These are phyloP conservation scores for Pogona vitticeps DNA, from an alignment of 2,113 vertebrate species.

Conservation along the genomic window DNA sequence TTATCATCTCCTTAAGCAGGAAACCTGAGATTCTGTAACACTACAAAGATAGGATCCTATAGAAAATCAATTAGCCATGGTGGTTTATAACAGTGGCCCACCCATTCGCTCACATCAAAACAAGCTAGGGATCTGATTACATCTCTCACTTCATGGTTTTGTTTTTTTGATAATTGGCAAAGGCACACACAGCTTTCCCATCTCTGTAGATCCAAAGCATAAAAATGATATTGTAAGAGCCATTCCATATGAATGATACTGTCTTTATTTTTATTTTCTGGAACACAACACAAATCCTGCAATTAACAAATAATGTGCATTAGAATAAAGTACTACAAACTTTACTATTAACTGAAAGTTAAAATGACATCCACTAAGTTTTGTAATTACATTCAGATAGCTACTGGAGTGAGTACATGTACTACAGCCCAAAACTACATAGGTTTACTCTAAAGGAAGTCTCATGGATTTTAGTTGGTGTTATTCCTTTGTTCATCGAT, in stretches of 20 bases:
- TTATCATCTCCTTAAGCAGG: not conserved
- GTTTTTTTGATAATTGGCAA: not conserved
- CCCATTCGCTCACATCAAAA: not conserved
- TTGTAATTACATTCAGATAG: not conserved
- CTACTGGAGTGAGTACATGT: not conserved
- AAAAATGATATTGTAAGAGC: not conserved
- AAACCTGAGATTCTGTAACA: not conserved
- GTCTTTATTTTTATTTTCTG: not conserved
- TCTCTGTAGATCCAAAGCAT: not conserved
- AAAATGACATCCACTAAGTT: not conserved
- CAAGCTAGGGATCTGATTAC: not conserved
- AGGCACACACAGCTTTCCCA: not conserved
- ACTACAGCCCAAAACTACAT: not conserved
- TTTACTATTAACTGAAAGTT: not conserved
- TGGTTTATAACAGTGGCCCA: conserved; percentile 6
- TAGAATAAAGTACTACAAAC: not conserved
- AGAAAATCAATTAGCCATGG: conserved; percentile 11
- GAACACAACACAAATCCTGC: not conserved
- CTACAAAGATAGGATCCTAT: not conserved
- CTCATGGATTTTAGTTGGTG: not conserved
- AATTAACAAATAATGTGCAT: not conserved
- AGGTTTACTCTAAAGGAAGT: not conserved
- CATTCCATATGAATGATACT: not conserved
- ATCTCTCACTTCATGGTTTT: not conserved
- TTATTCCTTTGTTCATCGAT: not conserved